Evolutionary conservation across 2,797 vertebrate species (phyloP).

Genomic region (Sebastes iracundus): DNA sequence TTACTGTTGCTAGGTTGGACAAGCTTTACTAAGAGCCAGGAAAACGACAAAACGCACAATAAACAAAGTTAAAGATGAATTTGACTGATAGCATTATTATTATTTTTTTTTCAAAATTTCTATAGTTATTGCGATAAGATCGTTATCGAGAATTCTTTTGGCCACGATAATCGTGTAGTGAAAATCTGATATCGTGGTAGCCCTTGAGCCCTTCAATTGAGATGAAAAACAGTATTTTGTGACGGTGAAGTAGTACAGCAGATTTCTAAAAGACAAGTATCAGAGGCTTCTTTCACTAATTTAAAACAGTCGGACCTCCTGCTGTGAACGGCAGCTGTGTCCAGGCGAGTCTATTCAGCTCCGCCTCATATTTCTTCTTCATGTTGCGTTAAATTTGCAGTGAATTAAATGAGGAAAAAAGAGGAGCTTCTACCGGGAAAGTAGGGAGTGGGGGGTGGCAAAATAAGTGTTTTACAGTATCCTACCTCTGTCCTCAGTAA

Average conservation of each 20-base stretch:
- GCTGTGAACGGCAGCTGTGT: conserved; percentile 58
- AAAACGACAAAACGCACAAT: too few relatives aligned
- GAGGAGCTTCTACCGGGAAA: conserved; percentile 26
- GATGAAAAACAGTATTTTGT: neutral
- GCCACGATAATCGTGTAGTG: neutral
- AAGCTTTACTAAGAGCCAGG: too few relatives aligned
- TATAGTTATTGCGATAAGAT: too few relatives aligned
- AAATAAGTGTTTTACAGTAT: neutral
- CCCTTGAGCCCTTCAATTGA: neutral
- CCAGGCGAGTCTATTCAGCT: conserved; percentile 36
- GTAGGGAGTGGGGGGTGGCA: neutral
- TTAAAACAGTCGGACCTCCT: conserved; percentile 42
- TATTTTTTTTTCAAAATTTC: too few relatives aligned
- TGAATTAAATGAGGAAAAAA: conserved; percentile 37
- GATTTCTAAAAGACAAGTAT: conserved; percentile 3
- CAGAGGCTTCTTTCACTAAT: conserved; percentile 23
- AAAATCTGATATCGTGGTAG: neutral
- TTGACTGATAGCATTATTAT: too few relatives aligned
- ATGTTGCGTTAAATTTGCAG: conserved; percentile 21
- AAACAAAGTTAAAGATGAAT: too few relatives aligned
- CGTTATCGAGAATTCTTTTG: neutral
- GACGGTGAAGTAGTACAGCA: neutral
- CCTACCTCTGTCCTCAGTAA: neutral
- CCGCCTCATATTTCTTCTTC: conserved; percentile 51
- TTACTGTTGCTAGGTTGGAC: too few relatives aligned